Base-by-base conservation (phyloP, 2,113 vertebrate genomes). In the Dicentrarchus labrax region DNA sequence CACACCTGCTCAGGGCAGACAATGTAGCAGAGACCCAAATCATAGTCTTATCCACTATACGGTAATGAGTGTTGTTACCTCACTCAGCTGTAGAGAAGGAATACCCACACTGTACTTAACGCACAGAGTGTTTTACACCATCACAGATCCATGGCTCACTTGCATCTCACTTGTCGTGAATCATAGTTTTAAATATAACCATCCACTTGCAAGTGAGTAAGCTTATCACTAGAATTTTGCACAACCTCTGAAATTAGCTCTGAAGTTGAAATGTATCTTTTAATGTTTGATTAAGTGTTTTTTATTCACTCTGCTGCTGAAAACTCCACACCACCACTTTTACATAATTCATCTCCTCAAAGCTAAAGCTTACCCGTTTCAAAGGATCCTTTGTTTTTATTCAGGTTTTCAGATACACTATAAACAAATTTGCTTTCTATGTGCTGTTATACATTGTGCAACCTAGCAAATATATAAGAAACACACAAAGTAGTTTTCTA, bases 401-500 rank as follows among this genome's bases (percentile, higher is more conserved):
- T 91, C 87, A 90, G 73, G 81, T 93, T 92, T 89, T 90, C 88
- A 81, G 80, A 92, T 75, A 83, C 70, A 80, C 50, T 84, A 86
- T 79, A 85, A 72, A 84, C 38, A 80, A 76, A 86, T 78, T 86
- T 93, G 89, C 90, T 94, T 91, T 94, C 88, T 94, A 83, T 94
- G 92, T 96, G 92, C 93, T 93, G 88, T 94, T 94, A 89, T 88
- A 92, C 88, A 94, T 94, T 95, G 93, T 95, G 94, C 91, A 95
- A 92, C 93, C 84, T 91, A 93, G 89, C 88, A 94, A 88, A 92
- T 89, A 95, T 93, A 89, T 86, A 91, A 91, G 60, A 91, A 92
- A 91, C 92, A 92, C 92, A 94, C 87, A 96, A 95, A 95, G 94
- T 95, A 96, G 95, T 95, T 96, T 96, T 96, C 84, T 96, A 96